Evolutionary conservation across 2,797 vertebrate genomes (phyloP), one percentile per base, ranked within the genome.

Genomic region (Nyctibius grandis): DNA sequence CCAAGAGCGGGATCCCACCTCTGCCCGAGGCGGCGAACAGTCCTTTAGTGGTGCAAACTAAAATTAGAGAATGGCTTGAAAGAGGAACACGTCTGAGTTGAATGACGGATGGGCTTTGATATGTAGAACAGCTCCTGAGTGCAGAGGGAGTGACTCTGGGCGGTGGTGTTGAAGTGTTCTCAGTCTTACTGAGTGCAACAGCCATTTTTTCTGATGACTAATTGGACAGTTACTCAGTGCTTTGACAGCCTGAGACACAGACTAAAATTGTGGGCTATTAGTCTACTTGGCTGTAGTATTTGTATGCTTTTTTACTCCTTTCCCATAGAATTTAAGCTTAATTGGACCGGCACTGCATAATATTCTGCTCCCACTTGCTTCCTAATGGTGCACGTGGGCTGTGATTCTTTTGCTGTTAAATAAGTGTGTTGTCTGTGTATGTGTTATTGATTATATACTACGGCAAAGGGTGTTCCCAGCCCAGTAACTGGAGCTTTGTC

Each of bases 221-320:
- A 97, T 96, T 94, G 95, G 93, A 88, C 93, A 84, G 94, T 96
- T 95, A 94, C 92, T 95, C 93, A 93, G 95, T 93, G 95, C 95
- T 96, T 87, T 97, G 96, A 96, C 91, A 96, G 89, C 86, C 92
- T 47, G 75, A 88, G 88, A 95, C 75, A 47, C 86, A 87, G 88
- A 95, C 90, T 95, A 67, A 93, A 96, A 96, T 56, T 95, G 91
- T 93, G 94, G 95, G 86, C 93, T 95, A 92, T 95, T 97, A 94
- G 95, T 95, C 93, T 97, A 40, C 90, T 96, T 95, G 94, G 88
- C 93, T 97, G 88, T 95, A 96, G 83, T 96, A 94, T 91, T 94
- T 95, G 88, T 93, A 19, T 89, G 88, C 84, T 95, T 94, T 94
- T 94, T 95, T 79, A 94, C 91, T 95, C 92, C 81, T 94, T 95